Base-by-base conservation (phyloP, 1,140 invertebrate genomes). In the Drosophila rhopaloa region DNA sequence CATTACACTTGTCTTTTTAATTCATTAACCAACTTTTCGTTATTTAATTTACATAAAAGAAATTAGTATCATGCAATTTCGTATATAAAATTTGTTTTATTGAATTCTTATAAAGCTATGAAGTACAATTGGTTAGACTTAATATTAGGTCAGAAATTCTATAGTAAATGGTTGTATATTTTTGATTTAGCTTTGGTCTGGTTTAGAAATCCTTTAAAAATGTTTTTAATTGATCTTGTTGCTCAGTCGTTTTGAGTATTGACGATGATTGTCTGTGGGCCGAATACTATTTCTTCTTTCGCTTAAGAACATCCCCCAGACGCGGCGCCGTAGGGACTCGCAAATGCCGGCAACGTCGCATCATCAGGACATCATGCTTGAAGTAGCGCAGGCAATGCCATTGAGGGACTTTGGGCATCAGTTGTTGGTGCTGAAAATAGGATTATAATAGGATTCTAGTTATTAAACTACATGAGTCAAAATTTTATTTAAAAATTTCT, bases 321-420 rank as follows among this genome's bases (percentile, higher is more conserved):
- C 90, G 82, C 13, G 90, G 90, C 32, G 90, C 86, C 46, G 86
- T 91, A 1, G 90, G 90, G 24, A 91, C 90, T 47, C 90, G 76
- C 58, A 91, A 76, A 50, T 91, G 90, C 57, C 94, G 93, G 93
- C 96, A 97, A 56, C 95, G 94, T 57, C 95, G 94, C 61, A 96
- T 95, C 54, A 96, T 92, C 32, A 92, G 61, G 16, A 92, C 81
- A 76, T 96, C 95, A 74, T 96, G 96, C 80, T 96, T 96, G 61
- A 96, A 94, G 91, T 96, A 96, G 62, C 96, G 93, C 80, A 96
- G 93, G 91, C 96, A 97, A 89, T 97, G 96, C 95, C 95, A 96
- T 81, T 96, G 96, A 4, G 96, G 96, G 61, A 96, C 94, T 76
- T 92, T 92, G 40, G 91, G 88, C 85, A 91, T 90, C 38, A 91